These are phyloP conservation scores for Phodopus roborovskii DNA, from an alignment of 2,113 vertebrate species.

Conservation along the genomic window DNA sequence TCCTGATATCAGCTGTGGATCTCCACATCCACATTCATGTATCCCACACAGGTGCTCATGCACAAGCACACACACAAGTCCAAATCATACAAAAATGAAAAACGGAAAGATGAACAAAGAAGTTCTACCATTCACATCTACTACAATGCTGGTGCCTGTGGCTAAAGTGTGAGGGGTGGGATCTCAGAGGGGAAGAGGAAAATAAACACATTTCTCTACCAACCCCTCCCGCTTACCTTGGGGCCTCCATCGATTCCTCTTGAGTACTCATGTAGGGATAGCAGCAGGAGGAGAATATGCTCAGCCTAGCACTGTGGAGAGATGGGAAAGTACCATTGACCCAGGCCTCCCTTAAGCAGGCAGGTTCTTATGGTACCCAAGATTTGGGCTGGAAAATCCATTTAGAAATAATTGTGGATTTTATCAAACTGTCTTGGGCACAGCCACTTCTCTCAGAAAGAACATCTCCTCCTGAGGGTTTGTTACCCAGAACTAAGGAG, in stretches of 20 bases:
- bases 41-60: too few relatives aligned
- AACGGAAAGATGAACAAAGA: not conserved
- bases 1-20: not conserved
- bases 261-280: not conserved
- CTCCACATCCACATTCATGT: not conserved
- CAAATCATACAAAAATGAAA: not conserved
- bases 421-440: not conserved
- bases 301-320: not conserved
- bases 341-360: not conserved
- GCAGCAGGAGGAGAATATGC: not conserved
- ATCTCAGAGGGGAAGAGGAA: not conserved
- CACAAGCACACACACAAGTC: not conserved
- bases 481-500: not conserved
- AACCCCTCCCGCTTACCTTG: not conserved
- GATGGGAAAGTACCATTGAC: not conserved
- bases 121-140: not conserved
- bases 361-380: not conserved
- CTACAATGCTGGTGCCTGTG: not conserved
- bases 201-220: not conserved
- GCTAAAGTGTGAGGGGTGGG: not conserved
- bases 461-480: not conserved
- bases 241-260: not conserved
- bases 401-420: not conserved
- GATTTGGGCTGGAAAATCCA: not conserved
- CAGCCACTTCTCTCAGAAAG: conserved; percentile 1